Evolutionary conservation across 2,888 invertebrate species (phyloP).

Genomic region (Nasonovia ribisnigri): DNA sequence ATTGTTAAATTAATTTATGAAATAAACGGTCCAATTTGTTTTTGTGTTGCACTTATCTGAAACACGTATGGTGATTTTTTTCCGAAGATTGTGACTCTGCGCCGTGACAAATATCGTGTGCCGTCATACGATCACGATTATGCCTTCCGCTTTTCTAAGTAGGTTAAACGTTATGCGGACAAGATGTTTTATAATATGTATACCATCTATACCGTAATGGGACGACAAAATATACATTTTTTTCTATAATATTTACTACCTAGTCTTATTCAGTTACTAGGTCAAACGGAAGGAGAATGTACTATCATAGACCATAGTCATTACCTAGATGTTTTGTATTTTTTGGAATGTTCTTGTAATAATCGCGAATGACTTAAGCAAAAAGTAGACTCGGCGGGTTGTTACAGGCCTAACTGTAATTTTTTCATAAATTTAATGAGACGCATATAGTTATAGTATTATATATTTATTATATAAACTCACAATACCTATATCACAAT

Average conservation of each 20-base stretch:
- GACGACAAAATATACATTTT: constrained; percentile 50
- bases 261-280: constrained; percentile 46
- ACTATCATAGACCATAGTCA: not conserved
- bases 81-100: not conserved
- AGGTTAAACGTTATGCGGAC: constrained; percentile 45
- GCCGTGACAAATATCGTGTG: constrained; percentile 47
- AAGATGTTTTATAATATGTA: not conserved
- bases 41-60: not conserved
- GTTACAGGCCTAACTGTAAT: constrained; percentile 21
- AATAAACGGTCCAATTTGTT: constrained; percentile 25
- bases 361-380: constrained; percentile 22
- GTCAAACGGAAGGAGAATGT: not conserved
- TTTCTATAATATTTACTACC: not conserved
- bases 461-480: not conserved
- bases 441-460: not conserved
- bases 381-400: not conserved
- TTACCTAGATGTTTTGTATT: not conserved
- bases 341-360: not conserved
- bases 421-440: not conserved
- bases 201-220: not conserved
- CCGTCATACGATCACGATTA: constrained; percentile 37
- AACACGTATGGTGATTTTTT: constrained; percentile 35
- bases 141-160: constrained; percentile 38
- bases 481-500: not conserved
- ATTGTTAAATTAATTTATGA: constrained; percentile 1